These are phyloP conservation scores for Probosciger aterrimus DNA, from an alignment of 2,113 vertebrate species.

Conservation along the genomic window DNA sequence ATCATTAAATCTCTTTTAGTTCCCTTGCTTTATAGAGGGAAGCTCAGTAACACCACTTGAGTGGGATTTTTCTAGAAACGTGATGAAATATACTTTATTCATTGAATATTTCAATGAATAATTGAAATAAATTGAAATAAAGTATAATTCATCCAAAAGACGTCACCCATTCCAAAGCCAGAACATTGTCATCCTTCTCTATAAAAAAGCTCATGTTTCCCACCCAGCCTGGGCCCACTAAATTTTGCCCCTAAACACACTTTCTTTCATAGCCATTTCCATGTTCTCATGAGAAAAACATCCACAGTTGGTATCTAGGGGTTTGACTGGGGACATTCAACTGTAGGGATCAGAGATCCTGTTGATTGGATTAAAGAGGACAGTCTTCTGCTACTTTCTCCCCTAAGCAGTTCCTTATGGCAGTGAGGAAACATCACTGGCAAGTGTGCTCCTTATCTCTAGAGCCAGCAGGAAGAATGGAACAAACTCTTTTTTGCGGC, in stretches of 20 bases:
- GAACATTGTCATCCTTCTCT: background rate
- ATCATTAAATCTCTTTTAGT: background rate
- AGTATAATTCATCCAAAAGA: background rate
- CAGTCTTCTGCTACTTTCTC: background rate
- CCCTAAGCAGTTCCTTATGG: background rate
- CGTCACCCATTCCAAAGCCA: background rate
- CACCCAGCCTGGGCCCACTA: background rate
- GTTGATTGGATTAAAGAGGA: background rate
- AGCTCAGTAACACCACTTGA: background rate
- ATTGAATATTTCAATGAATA: background rate
- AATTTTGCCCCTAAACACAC: background rate
- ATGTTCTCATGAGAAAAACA: background rate
- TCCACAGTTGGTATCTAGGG: background rate
- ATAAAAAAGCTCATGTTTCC: background rate
- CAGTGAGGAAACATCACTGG: background rate
- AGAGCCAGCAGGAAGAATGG: background rate
- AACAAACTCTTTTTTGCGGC: background rate
- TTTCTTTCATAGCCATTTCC: background rate
- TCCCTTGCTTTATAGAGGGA: background rate
- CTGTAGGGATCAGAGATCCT: background rate
- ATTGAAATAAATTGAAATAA: background rate
- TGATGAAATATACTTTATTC: background rate
- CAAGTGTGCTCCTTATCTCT: background rate
- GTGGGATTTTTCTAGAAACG: background rate
- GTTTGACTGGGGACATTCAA: background rate